Percentiles rank a stretch among this genome's conserved stretches.
Evolutionary conservation across 2,888 invertebrate species (phyloP).

Genomic region (Acholoe squamosa): DNA sequence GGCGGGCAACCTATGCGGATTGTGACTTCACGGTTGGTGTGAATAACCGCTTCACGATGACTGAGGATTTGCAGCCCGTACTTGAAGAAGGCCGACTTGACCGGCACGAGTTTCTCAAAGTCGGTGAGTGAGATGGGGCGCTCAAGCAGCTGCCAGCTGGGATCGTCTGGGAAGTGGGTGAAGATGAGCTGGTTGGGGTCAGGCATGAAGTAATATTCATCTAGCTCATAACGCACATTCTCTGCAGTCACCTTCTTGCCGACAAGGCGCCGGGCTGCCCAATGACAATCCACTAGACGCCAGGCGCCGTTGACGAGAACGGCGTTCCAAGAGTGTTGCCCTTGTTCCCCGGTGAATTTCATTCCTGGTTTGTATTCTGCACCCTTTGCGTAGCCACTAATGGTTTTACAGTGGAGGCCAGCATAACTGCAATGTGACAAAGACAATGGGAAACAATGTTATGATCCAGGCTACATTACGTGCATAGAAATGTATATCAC

Average conservation of each 20-base stretch:
- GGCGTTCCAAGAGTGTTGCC: slow-evolving; percentile 83
- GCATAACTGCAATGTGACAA: slow-evolving; percentile 78
- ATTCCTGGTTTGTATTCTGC: slow-evolving; percentile 83
- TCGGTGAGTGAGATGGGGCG: slow-evolving; percentile 79
- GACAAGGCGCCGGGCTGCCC: slow-evolving; percentile 83
- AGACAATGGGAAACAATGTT: background rate
- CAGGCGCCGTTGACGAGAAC: slow-evolving; percentile 83
- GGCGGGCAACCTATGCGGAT: slow-evolving; percentile 81
- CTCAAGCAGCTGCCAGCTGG: slow-evolving; percentile 83
- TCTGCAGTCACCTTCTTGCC: slow-evolving; percentile 80
- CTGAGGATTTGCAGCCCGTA: slow-evolving; percentile 82
- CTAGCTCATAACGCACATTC: slow-evolving; percentile 82
- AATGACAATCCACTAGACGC: slow-evolving; percentile 83
- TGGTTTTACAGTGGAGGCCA: slow-evolving; percentile 83
- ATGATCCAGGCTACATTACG: background rate
- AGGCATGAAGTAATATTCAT: slow-evolving; percentile 83
- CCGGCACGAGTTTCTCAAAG: slow-evolving; percentile 83
- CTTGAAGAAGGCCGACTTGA: slow-evolving; percentile 84
- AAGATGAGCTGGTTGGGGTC: slow-evolving; percentile 83
- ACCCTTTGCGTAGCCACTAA: slow-evolving; percentile 83
- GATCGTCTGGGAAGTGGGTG: slow-evolving; percentile 83
- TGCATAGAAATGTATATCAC: background rate
- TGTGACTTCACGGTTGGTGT: slow-evolving; percentile 79
- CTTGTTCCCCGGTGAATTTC: slow-evolving; percentile 81
- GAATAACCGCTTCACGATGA: slow-evolving; percentile 82